Base-by-base conservation (phyloP, 1,140 invertebrate species). In the Brachystomella parvula region DNA sequence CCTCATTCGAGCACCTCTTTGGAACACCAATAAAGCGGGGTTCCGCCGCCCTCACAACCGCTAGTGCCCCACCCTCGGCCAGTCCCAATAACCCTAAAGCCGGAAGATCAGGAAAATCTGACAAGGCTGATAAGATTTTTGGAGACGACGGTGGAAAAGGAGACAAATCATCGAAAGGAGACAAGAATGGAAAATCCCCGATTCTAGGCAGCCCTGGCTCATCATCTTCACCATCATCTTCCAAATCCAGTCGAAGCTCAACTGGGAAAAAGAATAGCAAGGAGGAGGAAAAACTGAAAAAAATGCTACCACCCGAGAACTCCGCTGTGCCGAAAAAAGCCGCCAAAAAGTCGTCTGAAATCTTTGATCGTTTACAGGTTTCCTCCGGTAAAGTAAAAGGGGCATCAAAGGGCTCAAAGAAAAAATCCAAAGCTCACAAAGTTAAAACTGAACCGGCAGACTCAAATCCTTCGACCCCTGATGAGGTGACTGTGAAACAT, bases 1-100 rank as follows among this genome's bases (percentile, higher is more conserved):
- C 82, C 73, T 83, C 84, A 58, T 92, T 91, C 77, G 84, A 85
- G 44, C 86, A 84, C 68, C 78, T 94, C 58, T 92, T 92, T 80
- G 89, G 90, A 0, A 77, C 85, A 32, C 88, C 89, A 1, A 87
- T 92, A 65, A 89, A 89, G 74, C 64, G 67, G 6, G 59, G 39
- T 26, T 66, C 56, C n/a, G 29, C 44, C 3, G 3, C 60, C 24
- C 24, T 32, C 2, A 24, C 33, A 12, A 44, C 60, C 3, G n/a
- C 32, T 21, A 47, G 24, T 21, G 49, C 47, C 26, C 39, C 83
- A 83, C 2, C 47, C 80, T 81, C 65, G 68, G 75, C 2, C 87
- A 85, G 77, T 77, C 83, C 56, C 84, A 53, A 24, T 24, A 24
- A 63, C 82, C 83, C 28, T 85, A 86, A 74, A 65, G 65, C 65